Evolutionary conservation across 1,140 invertebrate genomes (phyloP), one percentile per base, ranked within the genome.

Genomic region (Drosophila sulfurigaster): DNA sequence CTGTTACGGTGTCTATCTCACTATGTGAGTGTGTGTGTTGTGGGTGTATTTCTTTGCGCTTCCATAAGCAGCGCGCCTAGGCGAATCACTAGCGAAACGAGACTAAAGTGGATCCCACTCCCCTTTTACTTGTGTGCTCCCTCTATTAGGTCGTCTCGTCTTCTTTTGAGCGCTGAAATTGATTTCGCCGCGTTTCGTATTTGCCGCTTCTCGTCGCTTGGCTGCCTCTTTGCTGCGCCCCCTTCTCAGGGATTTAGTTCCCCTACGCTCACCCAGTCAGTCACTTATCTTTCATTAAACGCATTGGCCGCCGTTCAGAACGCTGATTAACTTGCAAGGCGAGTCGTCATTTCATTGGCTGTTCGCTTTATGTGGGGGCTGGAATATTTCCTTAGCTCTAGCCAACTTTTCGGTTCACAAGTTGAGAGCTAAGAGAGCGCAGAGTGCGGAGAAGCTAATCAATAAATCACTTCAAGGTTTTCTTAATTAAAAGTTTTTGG

Each of bases 401-500:
- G 46, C 20, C n/a, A 54, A 52, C 49, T 52, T 35, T 35, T 32
- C 8, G 7, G 10, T 3, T 10, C 1, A 10, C 7, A 10, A 38
- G 35, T 25, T 25, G 20, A 25, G 20, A 25, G 20, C 20, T 25
- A 25, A 25, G 20, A 25, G 20, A 25, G 20, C 20, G 3, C 20
- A 25, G 20, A 25, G 10, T 52, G 16, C 11, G 11, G 63, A 57
- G 48, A 43, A 46, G 79, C 79, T 89, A 92, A 92, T 92, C 91
- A 86, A 92, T 92, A 92, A 92, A 92, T 92, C 91, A 91, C 90
- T 91, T 91, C 83, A 92, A 91, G 91, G 91, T 86, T 92, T 92
- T 91, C 91, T 92, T 92, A 92, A 92, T 92, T 92, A 92, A 91
- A 92, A 92, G 57, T 91, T 92, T 63, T 82, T 67, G 79, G 59